A percentile compares a stretch with the other conserved stretches of the same genome.
Conservation (phyloP, 2,113 vertebrate species). For the Colius striatus region DNA sequence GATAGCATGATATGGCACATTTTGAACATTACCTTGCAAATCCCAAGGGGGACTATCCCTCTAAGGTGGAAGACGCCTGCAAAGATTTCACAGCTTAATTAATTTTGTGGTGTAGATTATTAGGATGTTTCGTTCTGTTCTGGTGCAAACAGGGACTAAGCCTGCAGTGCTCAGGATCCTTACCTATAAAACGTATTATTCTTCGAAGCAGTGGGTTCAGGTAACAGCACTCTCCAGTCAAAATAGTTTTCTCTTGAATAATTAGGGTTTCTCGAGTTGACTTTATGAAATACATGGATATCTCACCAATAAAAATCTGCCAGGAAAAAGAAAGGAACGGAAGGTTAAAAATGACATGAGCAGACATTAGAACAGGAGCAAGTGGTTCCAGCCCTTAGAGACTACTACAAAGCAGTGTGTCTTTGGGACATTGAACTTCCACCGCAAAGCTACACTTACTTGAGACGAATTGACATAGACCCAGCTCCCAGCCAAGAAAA, state of each 20-base stretch:
- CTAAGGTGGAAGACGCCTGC: slow-evolving; percentile 37
- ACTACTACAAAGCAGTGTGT: not conserved
- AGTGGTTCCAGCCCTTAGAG: not conserved
- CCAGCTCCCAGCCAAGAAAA: not conserved
- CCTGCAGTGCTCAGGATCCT: slow-evolving; percentile 29
- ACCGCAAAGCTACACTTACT: not conserved
- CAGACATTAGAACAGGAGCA: not conserved
- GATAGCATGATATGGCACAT: slow-evolving; percentile 10
- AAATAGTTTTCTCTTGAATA: slow-evolving; percentile 95
- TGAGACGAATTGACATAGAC: not conserved
- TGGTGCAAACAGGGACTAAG: not conserved
- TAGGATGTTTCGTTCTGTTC: not conserved
- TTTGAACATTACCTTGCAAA: slow-evolving; percentile 37
- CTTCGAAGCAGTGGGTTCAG: slow-evolving; percentile 95
- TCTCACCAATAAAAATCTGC: slow-evolving; percentile 96
- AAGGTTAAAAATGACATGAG: slow-evolving; percentile 17
- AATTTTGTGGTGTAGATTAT: not conserved
- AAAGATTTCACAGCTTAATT: slow-evolving; percentile 43
- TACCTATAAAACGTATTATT: slow-evolving; percentile 95
- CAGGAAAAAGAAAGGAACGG: not conserved
- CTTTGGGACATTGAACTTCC: not conserved
- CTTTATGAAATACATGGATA: slow-evolving; percentile 98
- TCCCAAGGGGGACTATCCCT: not conserved
- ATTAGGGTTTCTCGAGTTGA: slow-evolving; percentile 92
- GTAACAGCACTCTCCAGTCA: slow-evolving; percentile 98